Conservation (phyloP, 1,140 invertebrate genomes). For the Araneus ventricosus region DNA sequence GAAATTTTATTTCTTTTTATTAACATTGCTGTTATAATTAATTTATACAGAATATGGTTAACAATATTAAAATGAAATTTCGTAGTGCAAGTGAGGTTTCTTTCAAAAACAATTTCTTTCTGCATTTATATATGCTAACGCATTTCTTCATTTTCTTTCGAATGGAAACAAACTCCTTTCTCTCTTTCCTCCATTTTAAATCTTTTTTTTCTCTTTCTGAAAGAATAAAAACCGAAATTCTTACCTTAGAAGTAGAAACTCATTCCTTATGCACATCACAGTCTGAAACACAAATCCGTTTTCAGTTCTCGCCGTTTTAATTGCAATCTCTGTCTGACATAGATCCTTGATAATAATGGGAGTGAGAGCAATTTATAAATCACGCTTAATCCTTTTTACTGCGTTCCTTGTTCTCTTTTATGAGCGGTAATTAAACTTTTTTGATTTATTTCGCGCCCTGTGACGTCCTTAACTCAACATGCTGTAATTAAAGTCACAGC, state of each 20-base stretch:
- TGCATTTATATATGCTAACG: no score
- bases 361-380: slow-evolving; percentile 33
- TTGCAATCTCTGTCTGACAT: neutral
- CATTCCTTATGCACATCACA: neutral
- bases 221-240: no score
- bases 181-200: neutral
- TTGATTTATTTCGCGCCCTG: slow-evolving; percentile 4
- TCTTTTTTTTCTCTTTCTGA: no score
- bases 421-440: slow-evolving; percentile 53
- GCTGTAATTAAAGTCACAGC: slow-evolving; percentile 26
- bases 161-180: neutral
- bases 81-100: no score
- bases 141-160: no score
- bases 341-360: neutral
- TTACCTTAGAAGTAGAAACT: neutral
- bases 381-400: slow-evolving; percentile 34
- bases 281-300: neutral
- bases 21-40: no score
- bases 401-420: slow-evolving; percentile 21
- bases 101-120: no score
- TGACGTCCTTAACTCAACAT: slow-evolving; percentile 5
- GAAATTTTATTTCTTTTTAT: no score
- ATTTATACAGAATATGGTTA: no score
- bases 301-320: neutral
- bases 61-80: no score